Evolutionary conservation across 2,113 vertebrate genomes (phyloP).

Genomic region (Alexandromys fortis): DNA sequence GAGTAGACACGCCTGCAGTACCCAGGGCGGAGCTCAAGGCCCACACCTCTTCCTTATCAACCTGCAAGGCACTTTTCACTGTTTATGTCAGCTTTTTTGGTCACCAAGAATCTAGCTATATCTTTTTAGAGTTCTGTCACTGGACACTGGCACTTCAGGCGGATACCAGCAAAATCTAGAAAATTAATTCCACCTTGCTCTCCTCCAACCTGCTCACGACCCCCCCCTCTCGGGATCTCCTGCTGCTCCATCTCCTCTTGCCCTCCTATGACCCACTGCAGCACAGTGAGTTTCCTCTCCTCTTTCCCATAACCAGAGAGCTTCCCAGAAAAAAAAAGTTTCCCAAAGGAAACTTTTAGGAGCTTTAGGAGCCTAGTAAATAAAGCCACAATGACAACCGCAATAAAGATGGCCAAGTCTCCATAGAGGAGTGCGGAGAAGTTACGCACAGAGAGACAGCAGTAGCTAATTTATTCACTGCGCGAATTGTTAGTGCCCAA

Average conservation of each 20-base stretch:
- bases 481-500: slow-evolving; percentile 7
- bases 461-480: neutral
- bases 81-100: neutral
- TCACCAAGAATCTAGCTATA: neutral
- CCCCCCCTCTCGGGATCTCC: neutral
- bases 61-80: neutral
- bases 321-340: neutral
- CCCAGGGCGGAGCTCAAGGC: neutral
- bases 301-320: neutral
- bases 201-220: neutral
- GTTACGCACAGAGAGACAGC: neutral
- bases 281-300: neutral
- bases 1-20: neutral
- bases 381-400: neutral
- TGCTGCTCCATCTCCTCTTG: neutral
- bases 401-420: neutral
- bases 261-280: neutral
- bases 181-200: neutral
- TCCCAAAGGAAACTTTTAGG: neutral
- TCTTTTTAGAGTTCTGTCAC: neutral
- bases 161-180: neutral
- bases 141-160: neutral
- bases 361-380: neutral
- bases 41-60: slow-evolving; percentile 1
- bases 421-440: neutral